Base-by-base conservation (phyloP, 2,888 invertebrate species). In the Seira ritae region DNA sequence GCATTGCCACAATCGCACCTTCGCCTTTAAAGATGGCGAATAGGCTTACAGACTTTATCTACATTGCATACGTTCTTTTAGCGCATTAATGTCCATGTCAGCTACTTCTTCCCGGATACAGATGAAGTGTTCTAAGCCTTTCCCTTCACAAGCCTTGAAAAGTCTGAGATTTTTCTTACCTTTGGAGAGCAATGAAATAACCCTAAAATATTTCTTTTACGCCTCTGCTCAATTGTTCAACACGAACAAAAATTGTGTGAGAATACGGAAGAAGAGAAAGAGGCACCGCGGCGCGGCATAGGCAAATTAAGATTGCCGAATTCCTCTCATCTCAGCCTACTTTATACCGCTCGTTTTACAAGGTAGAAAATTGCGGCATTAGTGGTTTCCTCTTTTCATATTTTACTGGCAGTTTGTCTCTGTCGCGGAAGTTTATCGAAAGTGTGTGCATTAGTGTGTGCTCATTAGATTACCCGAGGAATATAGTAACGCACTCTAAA, bases 331-430 rank as follows among this genome's bases (percentile, higher is more conserved):
- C 31, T 2, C 3, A 31, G 31, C 31, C 31, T 31, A 31, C 31
- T 31, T 31, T 31, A 31, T 50, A 42, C 42, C 42, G 50, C 12
- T n/a, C 12, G 50, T 8, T 15, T 50, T 50, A n/a, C 50, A 62
- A 1, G 20, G n/a, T 2, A 10, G 62, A 62, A 31, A 62, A 62
- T 62, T 62, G 19, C 22, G 22, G 22, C 22, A 62, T 22, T 62
- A 62, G 62, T 62, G 62, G 62, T 62, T 62, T 62, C 20, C 20
- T 8, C 62, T 19, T 20, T 62, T 22, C 22, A 62, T 62, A 62
- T 62, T 62, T 62, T 20, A 2, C n/a, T 10, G 62, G 62, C 62
- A 62, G 62, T 62, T 62, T 62, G 62, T 62, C 62, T 62, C 62
- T 62, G 62, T 62, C 62, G 20, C 19, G 8, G 22, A 22, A 62